These are phyloP conservation scores for Aphelinus certus DNA, from an alignment of 1,140 invertebrate species.

Conservation along the genomic window DNA sequence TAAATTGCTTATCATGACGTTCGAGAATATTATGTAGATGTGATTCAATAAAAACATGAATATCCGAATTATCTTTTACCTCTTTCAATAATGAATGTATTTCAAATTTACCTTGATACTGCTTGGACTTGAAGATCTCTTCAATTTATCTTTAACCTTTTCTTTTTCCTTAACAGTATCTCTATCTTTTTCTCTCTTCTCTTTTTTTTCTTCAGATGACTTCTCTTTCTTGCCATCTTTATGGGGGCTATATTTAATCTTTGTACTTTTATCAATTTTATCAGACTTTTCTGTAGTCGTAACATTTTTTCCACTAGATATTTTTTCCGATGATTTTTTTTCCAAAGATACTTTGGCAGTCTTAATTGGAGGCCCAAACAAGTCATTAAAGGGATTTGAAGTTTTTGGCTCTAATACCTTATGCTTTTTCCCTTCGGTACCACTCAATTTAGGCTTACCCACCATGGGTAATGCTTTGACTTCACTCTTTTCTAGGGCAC, in stretches of 20 bases:
- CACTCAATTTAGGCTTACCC: conserved; percentile 76
- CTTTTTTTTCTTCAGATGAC: conserved; percentile 69
- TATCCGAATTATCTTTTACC: no score
- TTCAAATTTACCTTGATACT: conserved; percentile 44
- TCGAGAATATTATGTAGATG: no score
- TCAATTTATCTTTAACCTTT: conserved; percentile 72
- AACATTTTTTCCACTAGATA: conserved; percentile 59
- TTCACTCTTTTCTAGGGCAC: conserved; percentile 57
- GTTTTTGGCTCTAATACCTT: conserved; percentile 71
- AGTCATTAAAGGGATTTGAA: conserved; percentile 76
- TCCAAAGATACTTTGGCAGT: conserved; percentile 72
- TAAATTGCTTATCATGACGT: no score
- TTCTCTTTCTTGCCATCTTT: conserved; percentile 70
- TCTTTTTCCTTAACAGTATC: conserved; percentile 71
- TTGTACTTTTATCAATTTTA: conserved; percentile 72
- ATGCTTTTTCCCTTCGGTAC: conserved; percentile 68
- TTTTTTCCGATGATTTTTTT: conserved; percentile 60
- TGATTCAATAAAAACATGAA: no score
- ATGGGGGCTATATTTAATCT: conserved; percentile 68
- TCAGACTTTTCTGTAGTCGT: conserved; percentile 64
- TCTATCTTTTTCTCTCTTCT: conserved; percentile 73
- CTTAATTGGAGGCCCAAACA: conserved; percentile 85
- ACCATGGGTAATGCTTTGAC: conserved; percentile 63
- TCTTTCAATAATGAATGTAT: background rate
- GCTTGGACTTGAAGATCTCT: conserved; percentile 69